Percentiles rank a stretch among this genome's conserved stretches.
These are phyloP conservation scores for Cyprinodon tularosa DNA, from an alignment of 2,113 vertebrate genomes.

Conservation along the genomic window DNA sequence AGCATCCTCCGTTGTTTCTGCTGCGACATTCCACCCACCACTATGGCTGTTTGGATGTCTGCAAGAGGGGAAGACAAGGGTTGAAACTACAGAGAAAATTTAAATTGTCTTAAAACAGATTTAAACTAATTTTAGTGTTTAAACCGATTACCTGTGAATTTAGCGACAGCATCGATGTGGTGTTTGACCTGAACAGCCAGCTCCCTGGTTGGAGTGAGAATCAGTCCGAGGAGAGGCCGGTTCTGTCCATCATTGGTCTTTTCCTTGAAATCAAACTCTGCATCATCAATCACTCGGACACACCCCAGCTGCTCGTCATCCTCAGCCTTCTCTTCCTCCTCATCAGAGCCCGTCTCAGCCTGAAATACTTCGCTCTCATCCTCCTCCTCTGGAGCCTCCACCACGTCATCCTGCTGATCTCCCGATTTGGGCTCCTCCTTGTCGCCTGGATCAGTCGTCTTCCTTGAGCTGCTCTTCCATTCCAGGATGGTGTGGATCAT, in stretches of 20 bases:
- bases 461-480: slow-evolving; percentile 80
- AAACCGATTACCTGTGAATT: slow-evolving; percentile 85
- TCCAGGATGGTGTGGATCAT: slow-evolving; percentile 92
- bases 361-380: slow-evolving; percentile 7
- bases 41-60: slow-evolving; percentile 90
- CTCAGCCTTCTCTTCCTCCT: slow-evolving; percentile 11
- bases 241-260: slow-evolving; percentile 12
- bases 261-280: slow-evolving; percentile 52
- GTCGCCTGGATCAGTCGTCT: slow-evolving; percentile 25
- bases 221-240: slow-evolving; percentile 88
- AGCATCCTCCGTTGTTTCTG: slow-evolving; percentile 91
- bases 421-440: slow-evolving; percentile 6
- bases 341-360: slow-evolving; percentile 15
- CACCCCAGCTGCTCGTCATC: slow-evolving; percentile 54
- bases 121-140: not conserved
- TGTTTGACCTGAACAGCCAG: slow-evolving; percentile 96
- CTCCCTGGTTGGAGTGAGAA: slow-evolving; percentile 95
- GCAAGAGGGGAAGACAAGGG: slow-evolving; percentile 18
- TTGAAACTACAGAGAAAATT: not conserved
- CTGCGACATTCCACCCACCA: slow-evolving; percentile 94
- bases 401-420: slow-evolving; percentile 6
- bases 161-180: slow-evolving; percentile 91
- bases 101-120: not conserved
- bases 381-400: slow-evolving; percentile 26
- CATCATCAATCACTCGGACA: slow-evolving; percentile 60